These are phyloP conservation scores for Ceratitis capitata DNA, from an alignment of 1,140 invertebrate genomes.

Conservation along the genomic window DNA sequence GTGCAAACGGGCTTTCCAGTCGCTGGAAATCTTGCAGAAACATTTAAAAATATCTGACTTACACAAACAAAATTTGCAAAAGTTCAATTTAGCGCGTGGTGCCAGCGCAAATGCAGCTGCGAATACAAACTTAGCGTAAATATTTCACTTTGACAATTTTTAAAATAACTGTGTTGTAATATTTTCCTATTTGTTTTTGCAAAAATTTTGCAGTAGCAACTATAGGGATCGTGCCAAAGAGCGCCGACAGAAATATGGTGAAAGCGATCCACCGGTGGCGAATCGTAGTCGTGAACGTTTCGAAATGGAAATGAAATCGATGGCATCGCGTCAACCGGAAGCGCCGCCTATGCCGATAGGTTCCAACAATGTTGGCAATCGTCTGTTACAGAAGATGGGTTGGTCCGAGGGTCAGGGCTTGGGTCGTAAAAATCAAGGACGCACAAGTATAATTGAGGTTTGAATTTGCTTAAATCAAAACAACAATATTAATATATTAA, in stretches of 20 bases:
- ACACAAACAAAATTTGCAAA: conserved; percentile 92
- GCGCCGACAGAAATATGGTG: conserved; percentile 91
- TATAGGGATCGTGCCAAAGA: conserved; percentile 98
- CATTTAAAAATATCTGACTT: conserved; percentile 94
- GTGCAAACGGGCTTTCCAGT: conserved; percentile 95
- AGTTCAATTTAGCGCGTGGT: conserved; percentile 60
- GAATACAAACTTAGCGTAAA: conserved; percentile 42
- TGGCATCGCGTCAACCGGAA: conserved; percentile 52
- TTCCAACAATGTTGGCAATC: conserved; percentile 89
- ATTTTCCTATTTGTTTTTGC: neutral
- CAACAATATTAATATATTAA: neutral
- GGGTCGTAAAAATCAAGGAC: conserved; percentile 92
- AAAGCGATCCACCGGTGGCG: conserved; percentile 78
- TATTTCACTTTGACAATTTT: conserved; percentile 40
- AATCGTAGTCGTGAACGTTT: conserved; percentile 78
- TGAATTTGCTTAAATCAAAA: neutral
- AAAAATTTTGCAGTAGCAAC: conserved; percentile 57
- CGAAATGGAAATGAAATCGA: conserved; percentile 65
- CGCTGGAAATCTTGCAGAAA: conserved; percentile 86
- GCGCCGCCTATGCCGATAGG: conserved; percentile 73
- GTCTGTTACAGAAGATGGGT: conserved; percentile 97
- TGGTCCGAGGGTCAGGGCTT: conserved; percentile 97
- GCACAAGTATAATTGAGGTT: conserved; percentile 90
- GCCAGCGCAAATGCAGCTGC: neutral
- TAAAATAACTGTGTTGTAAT: neutral